Conservation (phyloP, 1,140 invertebrate genomes). For the Drosophila lacteicornis region DNA sequence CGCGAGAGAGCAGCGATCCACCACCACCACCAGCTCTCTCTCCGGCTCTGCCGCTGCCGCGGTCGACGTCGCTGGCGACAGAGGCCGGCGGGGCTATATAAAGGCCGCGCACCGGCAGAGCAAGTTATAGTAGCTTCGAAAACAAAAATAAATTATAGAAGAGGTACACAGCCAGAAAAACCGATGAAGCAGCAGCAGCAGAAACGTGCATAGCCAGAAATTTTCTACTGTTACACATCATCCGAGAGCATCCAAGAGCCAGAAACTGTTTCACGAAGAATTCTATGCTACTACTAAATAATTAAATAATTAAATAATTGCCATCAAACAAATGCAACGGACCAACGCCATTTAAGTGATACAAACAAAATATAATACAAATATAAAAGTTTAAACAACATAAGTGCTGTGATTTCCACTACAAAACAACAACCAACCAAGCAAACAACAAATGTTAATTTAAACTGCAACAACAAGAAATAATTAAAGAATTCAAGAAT, state of each 20-base stretch:
- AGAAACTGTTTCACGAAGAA: conserved; percentile 77
- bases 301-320: conserved; percentile 65
- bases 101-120: conserved; percentile 47
- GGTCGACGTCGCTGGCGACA: background rate
- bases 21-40: conserved; percentile 5
- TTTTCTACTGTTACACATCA: conserved; percentile 63
- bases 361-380: conserved; percentile 61
- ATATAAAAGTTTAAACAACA: conserved; percentile 69
- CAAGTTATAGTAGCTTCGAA: conserved; percentile 83
- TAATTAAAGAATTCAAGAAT: conserved; percentile 28
- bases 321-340: conserved; percentile 84
- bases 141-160: conserved; percentile 45
- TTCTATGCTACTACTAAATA: conserved; percentile 72
- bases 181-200: conserved; percentile 51
- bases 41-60: background rate
- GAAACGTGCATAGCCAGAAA: conserved; percentile 65
- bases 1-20: conserved; percentile 6
- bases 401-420: conserved; percentile 84
- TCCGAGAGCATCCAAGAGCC: conserved; percentile 14
- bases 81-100: conserved; percentile 59
- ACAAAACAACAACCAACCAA: conserved; percentile 70
- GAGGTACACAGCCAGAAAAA: conserved; percentile 29
- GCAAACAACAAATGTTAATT: conserved; percentile 50
- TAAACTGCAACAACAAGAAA: conserved; percentile 46
- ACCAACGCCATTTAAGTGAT: conserved; percentile 84